These are phyloP conservation scores for Eupithecia centaureata DNA, from an alignment of 2,888 invertebrate genomes.

Conservation along the genomic window DNA sequence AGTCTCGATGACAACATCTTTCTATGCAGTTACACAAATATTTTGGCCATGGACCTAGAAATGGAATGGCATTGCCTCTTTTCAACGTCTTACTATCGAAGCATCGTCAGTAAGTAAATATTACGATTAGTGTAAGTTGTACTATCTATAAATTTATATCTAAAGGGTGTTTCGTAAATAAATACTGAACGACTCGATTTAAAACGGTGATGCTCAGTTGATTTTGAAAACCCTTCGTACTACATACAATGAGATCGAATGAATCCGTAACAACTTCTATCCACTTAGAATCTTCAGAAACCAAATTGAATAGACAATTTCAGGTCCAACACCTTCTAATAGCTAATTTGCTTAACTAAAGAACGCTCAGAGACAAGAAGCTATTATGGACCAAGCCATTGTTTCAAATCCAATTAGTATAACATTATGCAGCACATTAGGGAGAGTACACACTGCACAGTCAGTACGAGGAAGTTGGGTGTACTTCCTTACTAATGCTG, in stretches of 20 bases:
- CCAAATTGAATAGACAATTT: slow-evolving; percentile 1
- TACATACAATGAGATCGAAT: background rate
- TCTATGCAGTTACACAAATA: too few relatives aligned
- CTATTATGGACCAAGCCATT: slow-evolving; percentile 9
- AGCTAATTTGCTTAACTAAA: slow-evolving; percentile 4
- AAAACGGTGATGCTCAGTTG: too few relatives aligned
- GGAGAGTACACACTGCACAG: background rate
- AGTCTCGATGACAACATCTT: too few relatives aligned
- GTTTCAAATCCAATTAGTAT: slow-evolving; percentile 23
- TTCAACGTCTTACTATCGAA: too few relatives aligned
- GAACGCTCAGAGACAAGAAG: slow-evolving; percentile 6
- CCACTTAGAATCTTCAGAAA: background rate
- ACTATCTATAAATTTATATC: too few relatives aligned
- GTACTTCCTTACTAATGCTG: background rate
- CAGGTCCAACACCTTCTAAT: background rate
- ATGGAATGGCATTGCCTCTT: too few relatives aligned
- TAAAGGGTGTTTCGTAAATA: too few relatives aligned
- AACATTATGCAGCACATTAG: slow-evolving; percentile 9
- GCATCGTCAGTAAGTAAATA: too few relatives aligned
- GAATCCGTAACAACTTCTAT: background rate
- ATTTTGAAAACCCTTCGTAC: too few relatives aligned
- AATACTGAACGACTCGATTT: too few relatives aligned
- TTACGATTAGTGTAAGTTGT: too few relatives aligned
- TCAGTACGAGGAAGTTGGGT: background rate
- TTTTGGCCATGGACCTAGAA: too few relatives aligned